A percentile compares a stretch with the other conserved stretches of the same genome.
Evolutionary conservation across 2,113 vertebrate genomes (phyloP).

Genomic region (Glareola pratincola): DNA sequence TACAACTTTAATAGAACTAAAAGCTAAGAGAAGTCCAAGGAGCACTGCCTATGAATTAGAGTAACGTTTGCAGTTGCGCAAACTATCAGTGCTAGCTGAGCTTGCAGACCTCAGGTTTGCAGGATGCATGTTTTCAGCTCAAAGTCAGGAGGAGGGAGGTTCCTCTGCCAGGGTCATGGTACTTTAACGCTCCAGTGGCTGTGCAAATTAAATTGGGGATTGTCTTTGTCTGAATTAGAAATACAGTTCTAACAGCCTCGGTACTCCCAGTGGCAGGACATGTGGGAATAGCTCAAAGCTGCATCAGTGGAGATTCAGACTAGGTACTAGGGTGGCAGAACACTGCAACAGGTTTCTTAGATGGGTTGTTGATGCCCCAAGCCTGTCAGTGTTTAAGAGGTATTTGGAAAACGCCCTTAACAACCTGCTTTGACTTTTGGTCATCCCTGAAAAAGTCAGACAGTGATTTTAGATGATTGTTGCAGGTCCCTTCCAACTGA

Average conservation of each 20-base stretch:
- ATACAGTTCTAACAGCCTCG: not conserved
- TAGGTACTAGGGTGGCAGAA: not conserved
- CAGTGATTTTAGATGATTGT: not conserved
- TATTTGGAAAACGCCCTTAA: not conserved
- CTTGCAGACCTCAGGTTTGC: not conserved
- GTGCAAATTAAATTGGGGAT: not conserved
- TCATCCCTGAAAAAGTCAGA: not conserved
- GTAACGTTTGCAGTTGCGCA: not conserved
- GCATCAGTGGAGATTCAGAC: not conserved
- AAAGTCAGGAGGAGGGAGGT: not conserved
- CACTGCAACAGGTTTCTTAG: not conserved
- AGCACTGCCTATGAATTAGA: not conserved
- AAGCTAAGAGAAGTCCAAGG: not conserved
- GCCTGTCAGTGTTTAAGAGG: not conserved
- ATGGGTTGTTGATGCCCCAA: fast-evolving
- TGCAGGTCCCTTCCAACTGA: not conserved
- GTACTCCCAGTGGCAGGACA: not conserved
- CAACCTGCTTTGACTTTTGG: not conserved
- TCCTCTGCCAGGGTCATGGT: not conserved
- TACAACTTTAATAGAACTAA: not conserved
- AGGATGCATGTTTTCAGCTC: not conserved
- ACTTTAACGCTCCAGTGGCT: not conserved
- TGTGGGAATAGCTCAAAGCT: not conserved
- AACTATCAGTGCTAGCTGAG: not conserved
- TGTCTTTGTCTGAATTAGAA: not conserved